A percentile compares a stretch with the other conserved stretches of the same genome.
Evolutionary conservation across 2,797 vertebrate species (phyloP).

Genomic region (Notolepis coatsorum): DNA sequence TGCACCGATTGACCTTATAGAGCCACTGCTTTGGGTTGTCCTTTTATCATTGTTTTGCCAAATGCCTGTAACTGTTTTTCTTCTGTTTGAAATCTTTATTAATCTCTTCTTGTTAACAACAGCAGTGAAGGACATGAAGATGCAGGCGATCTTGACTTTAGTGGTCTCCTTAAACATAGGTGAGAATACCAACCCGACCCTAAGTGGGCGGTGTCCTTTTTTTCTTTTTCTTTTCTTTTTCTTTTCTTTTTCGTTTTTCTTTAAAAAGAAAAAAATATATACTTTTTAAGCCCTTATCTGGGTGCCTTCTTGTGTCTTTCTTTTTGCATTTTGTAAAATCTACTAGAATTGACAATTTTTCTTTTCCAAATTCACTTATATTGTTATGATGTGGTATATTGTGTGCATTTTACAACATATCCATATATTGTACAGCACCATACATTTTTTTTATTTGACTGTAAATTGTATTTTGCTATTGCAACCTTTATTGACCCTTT

Average conservation of each 20-base stretch:
- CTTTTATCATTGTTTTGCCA: slow-evolving; percentile 78
- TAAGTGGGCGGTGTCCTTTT: slow-evolving; percentile 41
- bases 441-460: background rate
- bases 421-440: background rate
- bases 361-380: slow-evolving; percentile 8
- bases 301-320: slow-evolving; percentile 45
- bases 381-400: background rate
- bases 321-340: slow-evolving; percentile 35
- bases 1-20: slow-evolving; percentile 66
- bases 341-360: slow-evolving; percentile 27
- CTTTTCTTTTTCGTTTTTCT: slow-evolving; percentile 29
- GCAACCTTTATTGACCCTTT: too few relatives aligned
- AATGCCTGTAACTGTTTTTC: slow-evolving; percentile 66
- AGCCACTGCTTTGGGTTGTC: slow-evolving; percentile 77
- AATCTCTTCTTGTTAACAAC: slow-evolving; percentile 93
- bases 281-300: slow-evolving; percentile 16
- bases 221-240: slow-evolving; percentile 2
- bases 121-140: slow-evolving; percentile 99
- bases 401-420: background rate
- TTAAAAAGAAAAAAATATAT: too few relatives aligned
- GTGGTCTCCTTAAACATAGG: slow-evolving; percentile 99
- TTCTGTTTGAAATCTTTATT: slow-evolving; percentile 74
- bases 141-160: slow-evolving; percentile 99
- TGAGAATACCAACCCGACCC: slow-evolving; percentile 85
- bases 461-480: slow-evolving; percentile 16